phyloP scores from a whole-genome alignment of 2,797 vertebrate species.

The Manis crassicaudata region DNA sequence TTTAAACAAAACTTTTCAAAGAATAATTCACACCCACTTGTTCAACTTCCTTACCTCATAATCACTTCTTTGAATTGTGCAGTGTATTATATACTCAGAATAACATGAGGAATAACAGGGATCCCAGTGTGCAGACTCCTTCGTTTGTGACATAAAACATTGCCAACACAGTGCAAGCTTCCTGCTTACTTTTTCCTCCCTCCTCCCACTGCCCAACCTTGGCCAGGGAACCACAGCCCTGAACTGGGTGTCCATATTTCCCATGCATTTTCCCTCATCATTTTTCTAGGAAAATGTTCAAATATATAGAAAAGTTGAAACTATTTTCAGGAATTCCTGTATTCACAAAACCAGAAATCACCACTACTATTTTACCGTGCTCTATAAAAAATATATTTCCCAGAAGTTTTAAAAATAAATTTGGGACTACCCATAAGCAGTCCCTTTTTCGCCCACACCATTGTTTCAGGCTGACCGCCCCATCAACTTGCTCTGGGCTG shows the following conservation, averaged over 20 bases:
- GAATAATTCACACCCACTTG: not conserved
- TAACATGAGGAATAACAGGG: not conserved
- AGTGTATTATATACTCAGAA: not conserved
- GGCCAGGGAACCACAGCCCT: not conserved
- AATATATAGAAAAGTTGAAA: not conserved
- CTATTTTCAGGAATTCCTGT: not conserved
- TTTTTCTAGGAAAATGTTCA: not conserved
- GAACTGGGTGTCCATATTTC: not conserved
- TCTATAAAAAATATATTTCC: not conserved
- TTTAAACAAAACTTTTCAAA: not conserved
- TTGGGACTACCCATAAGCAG: not conserved
- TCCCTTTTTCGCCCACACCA: not conserved
- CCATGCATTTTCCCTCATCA: not conserved
- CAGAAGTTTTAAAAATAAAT: not conserved
- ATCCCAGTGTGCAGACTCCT: not conserved
- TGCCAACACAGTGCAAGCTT: not conserved
- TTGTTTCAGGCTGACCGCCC: not conserved
- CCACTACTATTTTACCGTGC: not conserved
- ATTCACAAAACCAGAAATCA: not conserved
- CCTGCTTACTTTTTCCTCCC: not conserved
- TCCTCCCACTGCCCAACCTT: not conserved
- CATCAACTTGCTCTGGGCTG: not conserved
- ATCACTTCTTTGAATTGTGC: not conserved
- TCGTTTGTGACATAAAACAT: not conserved
- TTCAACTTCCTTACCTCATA: not conserved